These are phyloP conservation scores for Microcebus tavaratra DNA, from an alignment of 2,113 vertebrate genomes.

Conservation along the genomic window DNA sequence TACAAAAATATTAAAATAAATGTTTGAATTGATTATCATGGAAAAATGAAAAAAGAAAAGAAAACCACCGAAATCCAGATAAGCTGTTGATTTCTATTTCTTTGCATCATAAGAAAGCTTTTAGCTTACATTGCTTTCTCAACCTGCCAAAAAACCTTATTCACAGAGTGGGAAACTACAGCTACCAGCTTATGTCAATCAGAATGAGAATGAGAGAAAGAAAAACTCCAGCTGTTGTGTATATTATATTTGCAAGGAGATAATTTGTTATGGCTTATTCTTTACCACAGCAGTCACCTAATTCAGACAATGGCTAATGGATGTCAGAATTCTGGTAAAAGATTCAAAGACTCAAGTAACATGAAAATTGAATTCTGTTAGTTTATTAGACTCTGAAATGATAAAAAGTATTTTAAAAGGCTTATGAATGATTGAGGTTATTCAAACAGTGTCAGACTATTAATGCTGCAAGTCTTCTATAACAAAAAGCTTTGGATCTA, in stretches of 20 bases:
- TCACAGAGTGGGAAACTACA: constrained; percentile 50
- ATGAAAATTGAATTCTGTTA: constrained; percentile 73
- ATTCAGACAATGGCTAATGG: constrained; percentile 70
- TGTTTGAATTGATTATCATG: background rate
- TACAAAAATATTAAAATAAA: constrained; percentile 26
- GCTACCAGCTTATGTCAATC: constrained; percentile 30
- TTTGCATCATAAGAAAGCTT: constrained; percentile 46
- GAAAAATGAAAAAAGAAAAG: background rate
- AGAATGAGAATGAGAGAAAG: constrained; percentile 44
- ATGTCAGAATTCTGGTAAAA: constrained; percentile 69
- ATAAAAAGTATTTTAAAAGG: constrained; percentile 69
- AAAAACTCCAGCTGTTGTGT: constrained; percentile 52
- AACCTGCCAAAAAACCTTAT: constrained; percentile 29
- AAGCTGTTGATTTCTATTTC: constrained; percentile 33
- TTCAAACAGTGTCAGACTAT: constrained; percentile 62
- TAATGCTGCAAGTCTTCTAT: constrained; percentile 61
- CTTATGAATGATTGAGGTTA: constrained; percentile 61
- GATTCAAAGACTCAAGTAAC: constrained; percentile 65
- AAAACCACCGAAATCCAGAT: background rate
- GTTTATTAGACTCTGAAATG: constrained; percentile 70
- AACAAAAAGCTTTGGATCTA: constrained; percentile 50
- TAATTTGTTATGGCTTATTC: constrained; percentile 71
- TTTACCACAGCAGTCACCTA: constrained; percentile 56
- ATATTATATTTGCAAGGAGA: constrained; percentile 64
- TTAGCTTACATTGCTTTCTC: constrained; percentile 4